Evolutionary conservation across 2,888 invertebrate species (phyloP), one percentile per base, ranked within the genome.

Genomic region (Hypomecis punctinalis): DNA sequence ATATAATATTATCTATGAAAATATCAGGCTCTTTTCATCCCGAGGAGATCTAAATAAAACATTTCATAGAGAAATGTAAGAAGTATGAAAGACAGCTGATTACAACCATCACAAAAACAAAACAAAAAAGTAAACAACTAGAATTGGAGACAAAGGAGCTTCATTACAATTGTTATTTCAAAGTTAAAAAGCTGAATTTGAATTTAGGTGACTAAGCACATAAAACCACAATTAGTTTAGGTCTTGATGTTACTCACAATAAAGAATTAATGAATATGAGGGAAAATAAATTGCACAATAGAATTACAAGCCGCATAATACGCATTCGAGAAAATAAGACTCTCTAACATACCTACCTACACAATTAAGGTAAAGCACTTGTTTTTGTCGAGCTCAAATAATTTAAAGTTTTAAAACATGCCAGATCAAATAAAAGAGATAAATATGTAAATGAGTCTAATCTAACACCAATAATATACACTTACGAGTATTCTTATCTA

Each of bases 191-290:
- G 23, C 36, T 43, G 35, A 37, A 35, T 45, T 35, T 43, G 35
- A 54, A 54, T 54, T 54, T 43, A 11, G 3, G 36, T 33, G n/a
- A 35, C n/a, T 53, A 9, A 54, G 43, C 7, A 43, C 8, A 43
- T 45, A 54, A 43, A 54, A 54, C 43, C 35, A 36, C 35, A 54
- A 53, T 40, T 42, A 40, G 6, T 33, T 43, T 42, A 35, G 36
- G 35, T 43, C 35, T 43, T 35, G 7, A 8, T 54, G 40, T 39
- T 23, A 6, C 35, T 35, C 42, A 45, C 36, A 45, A 43, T n/a
- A 39, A 37, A 46, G 45, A 51, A 51, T 6, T 23, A n/a, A 51
- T 37, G 3, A 37, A 11, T 37, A 0, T 23, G 6, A n/a, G 49
- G 11, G 1, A 5, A 39, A 46, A 5, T 11, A 11, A 11, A 37